Evolutionary conservation across 2,888 invertebrate genomes (phyloP).

Genomic region (Xiphydria camelus): DNA sequence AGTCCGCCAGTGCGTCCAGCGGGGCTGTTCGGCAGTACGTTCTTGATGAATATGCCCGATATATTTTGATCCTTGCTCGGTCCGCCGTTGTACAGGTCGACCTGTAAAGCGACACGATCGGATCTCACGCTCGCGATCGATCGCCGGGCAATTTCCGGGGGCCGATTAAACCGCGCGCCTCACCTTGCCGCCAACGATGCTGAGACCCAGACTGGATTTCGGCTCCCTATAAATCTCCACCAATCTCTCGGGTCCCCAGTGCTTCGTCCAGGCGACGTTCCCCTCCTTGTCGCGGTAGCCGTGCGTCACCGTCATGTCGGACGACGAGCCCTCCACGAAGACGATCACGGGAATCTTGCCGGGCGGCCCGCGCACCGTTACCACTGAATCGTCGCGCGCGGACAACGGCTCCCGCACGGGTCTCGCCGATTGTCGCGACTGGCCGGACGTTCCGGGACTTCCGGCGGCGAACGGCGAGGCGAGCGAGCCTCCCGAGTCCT

Average conservation of each 20-base stretch:
- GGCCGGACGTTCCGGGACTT: background rate
- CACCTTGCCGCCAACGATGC: conserved; percentile 95
- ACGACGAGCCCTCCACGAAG: conserved; percentile 34
- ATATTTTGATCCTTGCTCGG: conserved; percentile 72
- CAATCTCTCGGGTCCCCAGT: conserved; percentile 82
- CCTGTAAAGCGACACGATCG: no score
- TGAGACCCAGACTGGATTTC: conserved; percentile 88
- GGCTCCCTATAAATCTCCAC: conserved; percentile 75
- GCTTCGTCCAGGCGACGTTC: conserved; percentile 65
- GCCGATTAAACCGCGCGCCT: no score
- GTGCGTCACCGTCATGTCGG: conserved; percentile 56
- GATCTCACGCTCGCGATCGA: no score
- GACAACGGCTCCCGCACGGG: conserved; percentile 3
- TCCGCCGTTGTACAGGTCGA: conserved; percentile 72
- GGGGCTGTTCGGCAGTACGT: conserved; percentile 91
- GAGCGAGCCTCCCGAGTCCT: background rate
- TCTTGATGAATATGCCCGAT: conserved; percentile 97
- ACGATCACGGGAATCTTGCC: conserved; percentile 32
- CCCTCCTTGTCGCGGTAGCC: conserved; percentile 51
- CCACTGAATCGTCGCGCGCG: conserved; percentile 8
- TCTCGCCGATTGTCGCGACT: background rate
- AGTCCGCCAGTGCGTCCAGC: conserved; percentile 88
- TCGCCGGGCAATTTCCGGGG: no score
- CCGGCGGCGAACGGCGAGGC: background rate
- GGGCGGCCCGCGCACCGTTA: conserved; percentile 27